Evolutionary conservation across 1,140 invertebrate genomes (phyloP), one percentile per base, ranked within the genome.

Genomic region (Neocloeon triangulifer): DNA sequence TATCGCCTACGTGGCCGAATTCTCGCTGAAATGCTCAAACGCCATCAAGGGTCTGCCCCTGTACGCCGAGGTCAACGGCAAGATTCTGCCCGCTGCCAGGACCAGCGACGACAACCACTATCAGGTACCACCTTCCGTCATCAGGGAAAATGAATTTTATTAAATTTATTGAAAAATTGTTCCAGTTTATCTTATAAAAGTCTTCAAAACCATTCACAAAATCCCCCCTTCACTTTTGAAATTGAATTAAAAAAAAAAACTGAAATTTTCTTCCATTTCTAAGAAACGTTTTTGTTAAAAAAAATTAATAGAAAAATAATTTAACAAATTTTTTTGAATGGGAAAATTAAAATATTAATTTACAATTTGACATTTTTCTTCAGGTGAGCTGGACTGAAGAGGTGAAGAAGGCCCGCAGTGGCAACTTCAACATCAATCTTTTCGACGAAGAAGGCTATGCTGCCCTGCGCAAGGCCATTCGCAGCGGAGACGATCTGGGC

Each of bases 321-420:
- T n/a, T n/a, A n/a, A n/a, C n/a, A n/a, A n/a, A n/a, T n/a, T n/a
- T n/a, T n/a, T n/a, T n/a, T n/a, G n/a, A n/a, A n/a, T n/a, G n/a
- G n/a, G n/a, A n/a, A n/a, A n/a, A n/a, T n/a, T n/a, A n/a, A n/a
- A n/a, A n/a, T n/a, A n/a, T n/a, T n/a, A n/a, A n/a, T n/a, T n/a
- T n/a, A n/a, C n/a, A n/a, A n/a, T n/a, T n/a, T n/a, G n/a, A n/a
- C n/a, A n/a, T n/a, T n/a, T 39, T 38, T 30, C 49, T 52, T 2
- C 48, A 91, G 77, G 71, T 94, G 10, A 91, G 82, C 41, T 91
- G 82, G 79, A 78, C 75, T 29, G 79, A 88, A 50, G 84, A 89
- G 36, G 61, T 74, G 5, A 71, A 75, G 21, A 75, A 73, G 42
- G 69, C 80, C 1, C 62, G 62, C 25, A 71, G 75, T 32, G 86